Evolutionary conservation across 2,797 vertebrate genomes (phyloP).

Genomic region (Cyprinella venusta): DNA sequence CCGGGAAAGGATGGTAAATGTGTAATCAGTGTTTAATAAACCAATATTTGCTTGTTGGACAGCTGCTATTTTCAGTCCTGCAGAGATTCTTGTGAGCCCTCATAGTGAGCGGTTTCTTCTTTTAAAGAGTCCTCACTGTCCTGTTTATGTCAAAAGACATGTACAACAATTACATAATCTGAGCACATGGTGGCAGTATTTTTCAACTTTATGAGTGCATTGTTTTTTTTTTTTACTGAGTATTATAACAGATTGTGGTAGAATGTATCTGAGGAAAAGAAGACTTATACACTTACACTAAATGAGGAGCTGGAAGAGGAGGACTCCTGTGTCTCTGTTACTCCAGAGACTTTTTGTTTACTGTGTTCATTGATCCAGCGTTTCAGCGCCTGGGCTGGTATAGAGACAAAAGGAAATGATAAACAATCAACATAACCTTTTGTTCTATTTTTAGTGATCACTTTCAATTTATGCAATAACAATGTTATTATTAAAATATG

Average conservation of each 20-base stretch:
- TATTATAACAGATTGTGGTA: not conserved
- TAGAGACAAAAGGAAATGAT: slow-evolving; percentile 6
- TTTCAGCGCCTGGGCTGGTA: slow-evolving; percentile 71
- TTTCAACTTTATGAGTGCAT: not conserved
- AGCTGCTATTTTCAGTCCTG: slow-evolving; percentile 61
- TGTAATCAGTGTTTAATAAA: not conserved
- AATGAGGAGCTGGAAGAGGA: slow-evolving; percentile 70
- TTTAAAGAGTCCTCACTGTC: slow-evolving; percentile 60
- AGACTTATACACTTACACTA: slow-evolving; percentile 55
- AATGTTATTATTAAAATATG: not conserved
- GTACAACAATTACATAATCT: not conserved
- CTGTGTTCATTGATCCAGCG: slow-evolving; percentile 69
- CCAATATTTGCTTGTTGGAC: not conserved
- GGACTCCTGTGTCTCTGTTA: slow-evolving; percentile 26
- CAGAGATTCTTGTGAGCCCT: slow-evolving; percentile 71
- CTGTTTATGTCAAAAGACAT: slow-evolving; percentile 60
- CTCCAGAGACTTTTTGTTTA: slow-evolving; percentile 48
- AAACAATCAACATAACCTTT: not conserved
- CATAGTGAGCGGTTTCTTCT: slow-evolving; percentile 61
- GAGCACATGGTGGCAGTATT: not conserved
- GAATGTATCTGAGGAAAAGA: not conserved
- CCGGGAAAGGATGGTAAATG: not conserved
- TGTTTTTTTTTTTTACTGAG: not conserved
- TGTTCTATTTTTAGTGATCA: not conserved
- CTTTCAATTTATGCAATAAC: not conserved